Percentiles rank a stretch among this genome's conserved stretches.
Evolutionary conservation across 2,888 invertebrate genomes (phyloP).

Genomic region (Aphrophora alni): DNA sequence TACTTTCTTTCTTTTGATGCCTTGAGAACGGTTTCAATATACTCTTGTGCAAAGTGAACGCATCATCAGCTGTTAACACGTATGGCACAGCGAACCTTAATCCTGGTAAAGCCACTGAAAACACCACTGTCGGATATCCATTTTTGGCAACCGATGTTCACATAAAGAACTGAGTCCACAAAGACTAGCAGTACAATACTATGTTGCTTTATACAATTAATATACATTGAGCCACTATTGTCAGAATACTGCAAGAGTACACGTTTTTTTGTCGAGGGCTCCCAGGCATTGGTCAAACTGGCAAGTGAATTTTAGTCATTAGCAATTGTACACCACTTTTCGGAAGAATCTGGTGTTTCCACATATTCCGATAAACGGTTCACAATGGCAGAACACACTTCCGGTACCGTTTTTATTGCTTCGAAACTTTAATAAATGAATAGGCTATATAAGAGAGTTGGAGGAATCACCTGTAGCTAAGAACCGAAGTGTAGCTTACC

Average conservation of each 20-base stretch:
- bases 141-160: not conserved
- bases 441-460: not conserved
- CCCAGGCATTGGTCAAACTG: too few relatives aligned
- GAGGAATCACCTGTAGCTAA: not conserved
- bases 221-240: too few relatives aligned
- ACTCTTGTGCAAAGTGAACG: not conserved
- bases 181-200: not conserved
- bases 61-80: not conserved
- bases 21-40: not conserved
- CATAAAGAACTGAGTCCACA: not conserved
- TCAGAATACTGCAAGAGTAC: too few relatives aligned
- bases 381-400: conserved; percentile 13
- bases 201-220: too few relatives aligned
- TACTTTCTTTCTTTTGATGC: too few relatives aligned
- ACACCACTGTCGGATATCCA: not conserved
- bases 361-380: not conserved
- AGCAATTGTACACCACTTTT: too few relatives aligned
- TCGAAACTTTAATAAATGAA: not conserved
- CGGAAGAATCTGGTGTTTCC: too few relatives aligned
- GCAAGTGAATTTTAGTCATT: too few relatives aligned
- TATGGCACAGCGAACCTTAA: not conserved
- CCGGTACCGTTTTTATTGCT: not conserved
- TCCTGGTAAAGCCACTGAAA: not conserved
- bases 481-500: not conserved
- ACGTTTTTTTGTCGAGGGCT: too few relatives aligned